Conservation (phyloP, 2,113 vertebrate species). For the Actinemys pallida region DNA sequence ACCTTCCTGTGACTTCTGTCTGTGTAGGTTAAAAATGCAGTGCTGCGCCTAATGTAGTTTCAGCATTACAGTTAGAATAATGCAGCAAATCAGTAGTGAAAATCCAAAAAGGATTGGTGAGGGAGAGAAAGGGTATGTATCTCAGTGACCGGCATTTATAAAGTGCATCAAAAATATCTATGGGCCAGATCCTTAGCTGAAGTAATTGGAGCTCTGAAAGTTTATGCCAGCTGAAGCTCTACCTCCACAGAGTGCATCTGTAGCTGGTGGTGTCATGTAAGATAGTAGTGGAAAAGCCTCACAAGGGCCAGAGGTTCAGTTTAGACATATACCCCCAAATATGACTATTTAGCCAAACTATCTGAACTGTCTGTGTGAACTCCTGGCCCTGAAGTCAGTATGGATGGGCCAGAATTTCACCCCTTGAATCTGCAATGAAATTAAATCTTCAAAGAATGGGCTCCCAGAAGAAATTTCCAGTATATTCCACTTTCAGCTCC, state of each 20-base stretch:
- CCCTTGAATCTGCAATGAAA: neutral
- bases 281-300: rapidly evolving
- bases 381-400: neutral
- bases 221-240: constrained; percentile 10
- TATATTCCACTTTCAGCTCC: neutral
- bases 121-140: neutral
- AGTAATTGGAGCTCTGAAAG: neutral
- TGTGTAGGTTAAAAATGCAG: constrained; percentile 51
- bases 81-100: neutral
- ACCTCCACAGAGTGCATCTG: neutral
- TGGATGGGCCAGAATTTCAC: neutral
- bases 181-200: neutral
- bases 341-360: neutral
- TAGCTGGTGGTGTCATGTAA: neutral
- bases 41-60: neutral
- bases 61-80: constrained; percentile 5
- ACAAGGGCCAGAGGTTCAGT: neutral
- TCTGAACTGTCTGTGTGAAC: neutral
- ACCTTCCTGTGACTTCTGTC: constrained; percentile 36
- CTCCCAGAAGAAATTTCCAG: constrained; percentile 15
- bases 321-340: neutral
- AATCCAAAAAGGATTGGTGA: constrained; percentile 19
- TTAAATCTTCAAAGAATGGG: neutral
- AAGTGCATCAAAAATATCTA: neutral
- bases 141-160: neutral